phyloP scores from a whole-genome alignment of 2,888 invertebrate genomes.

The Brachylomia viminalis region DNA sequence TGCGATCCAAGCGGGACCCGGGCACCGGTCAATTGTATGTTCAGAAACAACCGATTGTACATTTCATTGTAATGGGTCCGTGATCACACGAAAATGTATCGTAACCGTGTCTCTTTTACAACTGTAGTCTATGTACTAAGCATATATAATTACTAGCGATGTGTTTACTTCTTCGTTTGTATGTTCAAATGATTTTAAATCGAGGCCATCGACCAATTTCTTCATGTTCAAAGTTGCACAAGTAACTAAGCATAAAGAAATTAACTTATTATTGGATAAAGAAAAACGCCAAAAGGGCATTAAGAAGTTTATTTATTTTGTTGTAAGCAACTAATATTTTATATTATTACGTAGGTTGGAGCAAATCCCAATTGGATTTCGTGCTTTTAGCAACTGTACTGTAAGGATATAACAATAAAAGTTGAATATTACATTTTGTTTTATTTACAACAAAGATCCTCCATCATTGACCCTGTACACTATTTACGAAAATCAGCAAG shows the following conservation, averaged over 20 bases:
- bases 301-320: constrained; percentile 89
- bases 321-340: constrained; percentile 89
- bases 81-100: constrained; percentile 58
- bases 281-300: constrained; percentile 85
- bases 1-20: constrained; percentile 66
- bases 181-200: constrained; percentile 83
- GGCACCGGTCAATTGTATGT: constrained; percentile 78
- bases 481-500: neutral
- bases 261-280: constrained; percentile 81
- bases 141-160: constrained; percentile 54
- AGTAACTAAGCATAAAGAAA: constrained; percentile 87
- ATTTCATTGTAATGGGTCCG: constrained; percentile 89
- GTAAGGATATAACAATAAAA: constrained; percentile 86
- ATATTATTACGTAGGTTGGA: constrained; percentile 84
- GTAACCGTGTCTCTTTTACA: constrained; percentile 55
- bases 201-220: constrained; percentile 89
- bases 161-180: constrained; percentile 65
- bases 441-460: constrained; percentile 51
- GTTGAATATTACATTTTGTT: constrained; percentile 75
- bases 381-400: constrained; percentile 86
- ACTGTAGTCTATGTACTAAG: constrained; percentile 58
- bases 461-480: neutral
- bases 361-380: constrained; percentile 83
- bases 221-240: constrained; percentile 86
- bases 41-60: constrained; percentile 82